phyloP scores from a whole-genome alignment of 2,797 vertebrate genomes.

The Lagodon rhomboides region DNA sequence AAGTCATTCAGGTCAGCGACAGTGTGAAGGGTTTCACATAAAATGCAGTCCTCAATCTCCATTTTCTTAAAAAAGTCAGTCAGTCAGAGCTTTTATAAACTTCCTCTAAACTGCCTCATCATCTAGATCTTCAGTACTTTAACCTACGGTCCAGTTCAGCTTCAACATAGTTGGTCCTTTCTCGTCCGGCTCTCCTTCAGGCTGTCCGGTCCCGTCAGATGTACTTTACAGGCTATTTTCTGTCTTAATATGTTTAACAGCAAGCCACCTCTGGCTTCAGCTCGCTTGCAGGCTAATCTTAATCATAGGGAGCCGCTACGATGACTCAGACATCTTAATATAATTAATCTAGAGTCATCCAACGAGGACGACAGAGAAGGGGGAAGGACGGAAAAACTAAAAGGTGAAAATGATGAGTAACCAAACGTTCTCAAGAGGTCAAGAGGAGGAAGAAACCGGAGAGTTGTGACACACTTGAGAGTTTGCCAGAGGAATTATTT shows the following conservation, averaged over 20 bases:
- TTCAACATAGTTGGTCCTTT: not conserved
- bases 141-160: not conserved
- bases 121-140: not conserved
- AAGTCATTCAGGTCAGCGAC: slow-evolving; percentile 72
- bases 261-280: slow-evolving; percentile 32
- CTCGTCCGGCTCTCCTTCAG: not conserved
- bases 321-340: slow-evolving; percentile 29
- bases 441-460: slow-evolving; percentile 18
- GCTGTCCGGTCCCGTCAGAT: slow-evolving; percentile 3
- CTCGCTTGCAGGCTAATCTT: slow-evolving; percentile 55
- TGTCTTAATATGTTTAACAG: slow-evolving; percentile 49
- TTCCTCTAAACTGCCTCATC: not conserved
- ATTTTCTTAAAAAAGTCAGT: slow-evolving; percentile 28
- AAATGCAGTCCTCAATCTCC: slow-evolving; percentile 54
- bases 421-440: not conserved
- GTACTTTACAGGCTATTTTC: slow-evolving; percentile 45
- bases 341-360: slow-evolving; percentile 25
- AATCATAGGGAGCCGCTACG: slow-evolving; percentile 24
- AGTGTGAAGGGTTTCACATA: slow-evolving; percentile 54
- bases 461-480: slow-evolving; percentile 35
- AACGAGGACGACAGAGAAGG: not conserved
- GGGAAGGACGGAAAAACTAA: not conserved
- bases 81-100: not conserved
- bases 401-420: not conserved
- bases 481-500: slow-evolving; percentile 32